Evolutionary conservation across 2,888 invertebrate genomes (phyloP).

Genomic region (Acheta domesticus): DNA sequence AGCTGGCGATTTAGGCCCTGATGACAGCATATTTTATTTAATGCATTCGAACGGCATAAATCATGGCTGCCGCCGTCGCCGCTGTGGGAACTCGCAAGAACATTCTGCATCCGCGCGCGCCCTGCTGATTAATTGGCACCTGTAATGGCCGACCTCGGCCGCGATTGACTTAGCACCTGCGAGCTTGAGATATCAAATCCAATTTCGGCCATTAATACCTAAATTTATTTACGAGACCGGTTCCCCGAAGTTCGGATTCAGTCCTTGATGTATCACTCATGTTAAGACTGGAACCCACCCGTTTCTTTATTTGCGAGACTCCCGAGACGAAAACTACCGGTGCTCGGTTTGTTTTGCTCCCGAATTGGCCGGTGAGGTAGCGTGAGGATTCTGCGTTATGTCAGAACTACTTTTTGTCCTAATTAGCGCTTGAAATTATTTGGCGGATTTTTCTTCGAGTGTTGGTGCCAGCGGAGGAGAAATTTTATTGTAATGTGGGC

Average conservation of each 20-base stretch:
- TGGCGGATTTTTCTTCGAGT: no score
- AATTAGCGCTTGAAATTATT: no score
- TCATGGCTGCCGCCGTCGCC: not conserved
- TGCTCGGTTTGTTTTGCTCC: no score
- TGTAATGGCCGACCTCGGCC: not conserved
- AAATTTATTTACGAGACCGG: not conserved
- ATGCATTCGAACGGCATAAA: not conserved
- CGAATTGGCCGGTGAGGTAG: no score
- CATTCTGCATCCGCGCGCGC: not conserved
- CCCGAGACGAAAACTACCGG: no score
- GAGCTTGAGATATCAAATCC: not conserved
- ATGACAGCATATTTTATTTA: constrained; percentile 11
- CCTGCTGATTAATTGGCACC: not conserved
- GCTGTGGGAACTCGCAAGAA: not conserved
- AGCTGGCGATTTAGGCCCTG: not conserved
- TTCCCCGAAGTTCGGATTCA: not conserved
- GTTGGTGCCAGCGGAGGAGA: no score
- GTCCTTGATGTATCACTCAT: not conserved
- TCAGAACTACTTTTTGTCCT: no score
- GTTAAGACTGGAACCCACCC: not conserved
- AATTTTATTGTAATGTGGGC: no score
- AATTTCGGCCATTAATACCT: constrained; percentile 18
- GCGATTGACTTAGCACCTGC: constrained; percentile 1
- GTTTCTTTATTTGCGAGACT: no score
- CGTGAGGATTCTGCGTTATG: no score